Conservation (phyloP, 2,113 vertebrate genomes). For the Brachirus orientalis region DNA sequence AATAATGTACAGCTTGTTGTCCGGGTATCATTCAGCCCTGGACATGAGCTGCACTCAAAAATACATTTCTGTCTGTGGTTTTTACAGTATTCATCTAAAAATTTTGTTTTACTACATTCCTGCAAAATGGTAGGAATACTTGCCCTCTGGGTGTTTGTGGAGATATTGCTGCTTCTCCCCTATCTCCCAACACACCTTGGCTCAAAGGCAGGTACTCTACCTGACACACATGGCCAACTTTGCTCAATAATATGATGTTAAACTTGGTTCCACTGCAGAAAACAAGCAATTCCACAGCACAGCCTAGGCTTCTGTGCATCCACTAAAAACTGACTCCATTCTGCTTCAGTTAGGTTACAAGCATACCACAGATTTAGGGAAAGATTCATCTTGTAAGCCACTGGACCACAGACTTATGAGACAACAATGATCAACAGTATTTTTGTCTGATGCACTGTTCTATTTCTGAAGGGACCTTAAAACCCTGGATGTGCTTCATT, state of each 20-base stretch:
- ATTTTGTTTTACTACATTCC: conserved; percentile 32
- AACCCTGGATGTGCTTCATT: background rate
- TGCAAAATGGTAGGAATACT: conserved; percentile 22
- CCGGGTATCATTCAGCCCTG: conserved; percentile 24
- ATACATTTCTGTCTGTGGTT: conserved; percentile 13
- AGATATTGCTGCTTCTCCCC: conserved; percentile 11
- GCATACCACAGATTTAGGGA: conserved; percentile 28
- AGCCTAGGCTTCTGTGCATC: conserved; percentile 38
- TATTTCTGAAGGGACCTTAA: background rate
- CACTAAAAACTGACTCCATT: conserved; percentile 52
- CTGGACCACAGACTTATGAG: conserved; percentile 25
- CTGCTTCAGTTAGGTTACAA: conserved; percentile 57
- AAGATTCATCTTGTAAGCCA: conserved; percentile 48
- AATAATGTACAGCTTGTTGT: conserved; percentile 48
- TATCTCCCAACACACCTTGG: conserved; percentile 70
- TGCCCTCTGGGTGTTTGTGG: conserved; percentile 17
- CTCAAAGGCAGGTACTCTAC: conserved; percentile 46
- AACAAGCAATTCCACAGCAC: conserved; percentile 62
- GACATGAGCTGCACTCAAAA: conserved; percentile 34
- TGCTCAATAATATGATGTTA: conserved; percentile 58
- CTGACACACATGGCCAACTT: conserved; percentile 59
- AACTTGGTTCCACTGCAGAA: conserved; percentile 67
- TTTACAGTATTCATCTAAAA: conserved; percentile 28
- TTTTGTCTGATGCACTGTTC: background rate
- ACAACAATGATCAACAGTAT: background rate